Percentiles rank a stretch among this genome's conserved stretches.
These are phyloP conservation scores for Amphiprion percula DNA, from an alignment of 2,113 vertebrate genomes.

Conservation along the genomic window DNA sequence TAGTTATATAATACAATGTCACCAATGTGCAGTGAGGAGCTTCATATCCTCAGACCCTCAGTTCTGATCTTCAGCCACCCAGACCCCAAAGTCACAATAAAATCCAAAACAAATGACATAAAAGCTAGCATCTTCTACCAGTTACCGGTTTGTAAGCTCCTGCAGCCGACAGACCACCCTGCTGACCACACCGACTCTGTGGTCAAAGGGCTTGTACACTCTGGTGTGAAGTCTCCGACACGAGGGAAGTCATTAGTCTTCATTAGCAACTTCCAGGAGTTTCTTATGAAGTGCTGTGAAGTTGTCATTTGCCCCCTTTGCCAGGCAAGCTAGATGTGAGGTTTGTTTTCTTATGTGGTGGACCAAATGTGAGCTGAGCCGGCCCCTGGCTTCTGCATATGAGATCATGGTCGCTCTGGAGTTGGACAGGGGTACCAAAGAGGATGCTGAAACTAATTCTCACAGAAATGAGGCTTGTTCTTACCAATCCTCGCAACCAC, in stretches of 20 bases:
- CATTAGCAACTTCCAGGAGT: slow-evolving; percentile 87
- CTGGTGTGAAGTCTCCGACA: slow-evolving; percentile 80
- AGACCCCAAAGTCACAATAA: neutral
- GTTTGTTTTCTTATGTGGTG: slow-evolving; percentile 82
- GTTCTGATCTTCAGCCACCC: too few species aligned
- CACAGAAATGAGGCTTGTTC: neutral
- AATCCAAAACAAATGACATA: neutral
- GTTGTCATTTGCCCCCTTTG: slow-evolving; percentile 83
- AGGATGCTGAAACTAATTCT: neutral
- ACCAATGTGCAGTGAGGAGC: too few species aligned
- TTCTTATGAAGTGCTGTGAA: slow-evolving; percentile 87
- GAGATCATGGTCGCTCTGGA: neutral
- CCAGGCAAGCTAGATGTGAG: slow-evolving; percentile 73
- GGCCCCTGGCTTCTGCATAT: slow-evolving; percentile 18
- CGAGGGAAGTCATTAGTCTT: slow-evolving; percentile 85
- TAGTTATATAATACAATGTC: too few species aligned
- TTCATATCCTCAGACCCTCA: too few species aligned
- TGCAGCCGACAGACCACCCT: slow-evolving; percentile 66
- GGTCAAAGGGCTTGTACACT: slow-evolving; percentile 76
- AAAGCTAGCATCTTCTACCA: neutral
- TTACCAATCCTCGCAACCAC: neutral
- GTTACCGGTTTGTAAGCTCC: neutral
- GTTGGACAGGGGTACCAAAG: neutral
- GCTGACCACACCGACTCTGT: slow-evolving; percentile 53
- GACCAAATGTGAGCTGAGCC: slow-evolving; percentile 80